Base-by-base conservation (phyloP, 1,140 invertebrate species). In the Pemphigus obesinymphae region DNA sequence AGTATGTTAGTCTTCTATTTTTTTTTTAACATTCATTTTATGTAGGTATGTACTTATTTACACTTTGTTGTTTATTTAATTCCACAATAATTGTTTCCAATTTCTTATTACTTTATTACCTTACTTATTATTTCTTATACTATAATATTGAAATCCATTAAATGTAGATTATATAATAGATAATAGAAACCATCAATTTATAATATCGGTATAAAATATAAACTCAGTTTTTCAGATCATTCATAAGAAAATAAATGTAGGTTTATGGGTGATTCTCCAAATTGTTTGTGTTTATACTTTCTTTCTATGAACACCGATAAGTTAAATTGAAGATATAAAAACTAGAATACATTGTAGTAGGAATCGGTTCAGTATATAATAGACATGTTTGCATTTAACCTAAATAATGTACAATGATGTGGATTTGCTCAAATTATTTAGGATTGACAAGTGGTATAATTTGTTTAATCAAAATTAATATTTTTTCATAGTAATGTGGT, bases 291-390 rank as follows among this genome's bases (percentile, higher is more conserved):
- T 45, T 45, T 15, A 43, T 68, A 43, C 34, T 3, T n/a, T 66
- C 20, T 26, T 70, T 43, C n/a, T 26, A 26, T 23, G 26, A 13
- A 68, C 61, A 68, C 13, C 5, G 31, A 68, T 11, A 13, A 23
- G 34, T 68, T 40, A 70, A 70, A 68, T 66, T 66, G 63, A n/a
- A 66, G 20, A 66, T 66, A 5, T 23, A 26, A 70, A 70, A 43
- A 17, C 4, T 68, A 40, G 10, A 70, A 43, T 70, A 43, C 15
- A 43, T 43, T 70, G 37, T 43, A 15, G 5, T 26, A 70, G 6
- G 34, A 40, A 68, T 40, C 40, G 63, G 63, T 23, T 40, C 34
- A 68, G 4, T 68, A 10, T n/a, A 40, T 1, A 43, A 23, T 4
- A 29, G 5, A 45, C 3, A 3, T 70, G 40, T 45, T 29, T 45